These are phyloP conservation scores for Pristionchus exspectatus DNA, from an alignment of 2,888 invertebrate genomes.

Conservation along the genomic window DNA sequence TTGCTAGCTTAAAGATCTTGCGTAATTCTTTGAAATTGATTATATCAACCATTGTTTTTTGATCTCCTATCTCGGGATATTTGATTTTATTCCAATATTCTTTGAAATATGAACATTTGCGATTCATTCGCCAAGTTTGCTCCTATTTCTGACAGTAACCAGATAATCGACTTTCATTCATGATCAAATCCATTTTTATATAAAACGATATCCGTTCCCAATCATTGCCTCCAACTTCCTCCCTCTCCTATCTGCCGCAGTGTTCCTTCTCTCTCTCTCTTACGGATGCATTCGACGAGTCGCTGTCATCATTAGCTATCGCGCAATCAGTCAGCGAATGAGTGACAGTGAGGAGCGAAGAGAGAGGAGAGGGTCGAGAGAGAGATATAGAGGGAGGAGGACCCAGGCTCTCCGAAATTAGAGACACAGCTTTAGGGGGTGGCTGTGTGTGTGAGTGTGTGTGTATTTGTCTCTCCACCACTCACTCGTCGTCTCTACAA, in stretches of 20 bases:
- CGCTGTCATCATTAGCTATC: slow-evolving; percentile 50
- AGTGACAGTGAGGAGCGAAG: slow-evolving; percentile 27
- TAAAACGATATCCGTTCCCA: no score
- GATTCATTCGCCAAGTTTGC: neutral
- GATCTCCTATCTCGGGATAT: no score
- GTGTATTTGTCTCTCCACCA: slow-evolving; percentile 20
- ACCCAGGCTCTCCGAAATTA: slow-evolving; percentile 28
- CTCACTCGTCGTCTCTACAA: slow-evolving; percentile 9
- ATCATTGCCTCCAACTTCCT: neutral
- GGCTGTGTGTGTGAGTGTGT: slow-evolving; percentile 28
- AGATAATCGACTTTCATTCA: no score
- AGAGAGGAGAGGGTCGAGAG: neutral
- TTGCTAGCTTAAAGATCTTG: no score
- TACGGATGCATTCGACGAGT: neutral
- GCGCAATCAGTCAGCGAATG: slow-evolving; percentile 50
- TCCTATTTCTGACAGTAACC: neutral
- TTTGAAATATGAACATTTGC: neutral
- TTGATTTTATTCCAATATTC: no score
- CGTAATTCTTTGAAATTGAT: no score
- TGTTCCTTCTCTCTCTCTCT: slow-evolving; percentile 8
- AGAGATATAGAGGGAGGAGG: slow-evolving; percentile 14
- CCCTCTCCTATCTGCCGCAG: neutral
- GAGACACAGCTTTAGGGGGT: slow-evolving; percentile 47
- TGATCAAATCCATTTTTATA: no score
- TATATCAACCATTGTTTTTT: no score